Evolutionary conservation across 2,888 invertebrate species (phyloP), one percentile per base, ranked within the genome.

Genomic region (Heliconius charithonia): DNA sequence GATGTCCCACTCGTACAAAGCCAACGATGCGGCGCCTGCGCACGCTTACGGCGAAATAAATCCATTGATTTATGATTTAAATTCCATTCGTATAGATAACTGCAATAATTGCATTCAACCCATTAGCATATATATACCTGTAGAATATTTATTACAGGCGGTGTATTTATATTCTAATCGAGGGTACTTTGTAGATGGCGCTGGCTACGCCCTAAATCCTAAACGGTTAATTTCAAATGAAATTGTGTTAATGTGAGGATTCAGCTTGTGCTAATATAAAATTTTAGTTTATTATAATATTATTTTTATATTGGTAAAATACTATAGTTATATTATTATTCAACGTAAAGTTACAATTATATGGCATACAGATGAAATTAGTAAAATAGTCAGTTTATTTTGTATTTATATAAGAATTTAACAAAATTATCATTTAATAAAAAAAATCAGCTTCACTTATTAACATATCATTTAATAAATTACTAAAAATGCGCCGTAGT

Each of bases 11-110:
- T 67, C 59, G 67, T 73, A 73, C 25, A 45, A 41, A 63, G 72
- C 78, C 67, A 79, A 75, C 66, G 78, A 69, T 76, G 56, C 78
- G 83, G 81, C 84, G 85, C 86, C 85, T 85, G 85, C 83, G 87
- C 86, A 88, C 88, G 85, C 85, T 84, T 85, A 86, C 83, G 85
- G 83, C 83, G 84, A 85, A 84, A 82, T 86, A 87, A 87, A 85
- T 85, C 85, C 85, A 87, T 86, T 88, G 87, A 89, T 89, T 89
- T 89, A 89, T 88, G 86, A 87, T 91, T 91, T 85, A 86, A 86
- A 91, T 90, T 90, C 90, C 84, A 84, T 86, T 85, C 89, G 86
- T 87, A 84, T 86, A 85, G 85, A 87, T 86, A 87, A 88, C 84
- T 87, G 87, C 87, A 88, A 90, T 91, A 87, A 90, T 89, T 89